Base-by-base conservation (phyloP, 1,140 invertebrate species). In the Aricia agestis region DNA sequence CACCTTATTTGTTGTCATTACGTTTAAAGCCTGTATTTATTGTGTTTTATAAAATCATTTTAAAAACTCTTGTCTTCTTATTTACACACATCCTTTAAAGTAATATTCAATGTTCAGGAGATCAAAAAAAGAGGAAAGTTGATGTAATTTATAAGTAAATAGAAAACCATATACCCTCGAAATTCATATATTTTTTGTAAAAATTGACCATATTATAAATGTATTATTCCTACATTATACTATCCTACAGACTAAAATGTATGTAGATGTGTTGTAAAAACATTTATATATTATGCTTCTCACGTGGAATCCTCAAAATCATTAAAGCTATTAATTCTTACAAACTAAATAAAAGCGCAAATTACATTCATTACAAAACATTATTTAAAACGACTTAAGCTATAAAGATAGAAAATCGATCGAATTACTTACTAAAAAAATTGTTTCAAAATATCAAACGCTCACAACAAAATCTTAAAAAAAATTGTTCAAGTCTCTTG, bases 11-110 rank as follows among this genome's bases (percentile, higher is more conserved):
- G 82, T 90, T 89, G 76, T 87, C 71, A 82, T 87, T 85, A 80
- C 70, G 78, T 89, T 86, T 19, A 81, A 74, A 87, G 85, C 84
- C 80, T 89, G 86, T 89, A 87, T 90, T 88, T 89, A 89, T 90
- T 90, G 84, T 88, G 87, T 87, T 90, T 86, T 87, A 87, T 89
- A 87, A 89, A 89, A 89, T 75, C 66, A 82, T 81, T 89, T 87
- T 81, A 69, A 81, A 80, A 78, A 57, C 9, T 41, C 25, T 25
- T 3, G 71, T 61, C 73, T 67, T 79, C 82, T 82, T 75, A 74
- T 78, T 80, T 75, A 36, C 58, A 52, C 67, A 45, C 17, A 17
- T 19, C 59, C 59, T 59, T 18, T 67, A 42, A 42, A 42, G 6
- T 42, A 42, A 25, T 25, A 25, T 25, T 25, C 25, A 25, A 25